Base-by-base conservation (phyloP, 2,888 invertebrate genomes). In the Parnassius glacialis region DNA sequence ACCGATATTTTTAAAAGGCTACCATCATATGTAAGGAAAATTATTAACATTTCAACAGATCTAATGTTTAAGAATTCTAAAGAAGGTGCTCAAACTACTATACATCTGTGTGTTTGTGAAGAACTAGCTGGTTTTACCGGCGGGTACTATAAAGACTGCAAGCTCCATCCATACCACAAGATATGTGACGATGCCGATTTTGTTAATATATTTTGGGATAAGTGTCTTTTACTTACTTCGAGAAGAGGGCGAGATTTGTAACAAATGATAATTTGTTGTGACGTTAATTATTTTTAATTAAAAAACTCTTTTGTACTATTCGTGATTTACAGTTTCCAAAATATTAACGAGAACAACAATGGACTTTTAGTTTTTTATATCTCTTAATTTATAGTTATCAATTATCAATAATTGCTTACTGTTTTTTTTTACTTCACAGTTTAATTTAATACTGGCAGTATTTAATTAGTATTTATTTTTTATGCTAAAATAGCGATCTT, bases 71-170 rank as follows among this genome's bases (percentile, higher is more conserved):
- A 96, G 86, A 94, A 93, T 2, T 85, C 94, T 0, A 91, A 93
- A 67, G 95, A 96, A 80, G 97, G 97, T 0, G 96, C 96, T 0
- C 96, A 97, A 75, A 97, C 97, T 0, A 92, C 93, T 1, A 93
- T 97, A 58, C 93, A 95, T 73, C 75, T 95, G 59, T 95, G 96
- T 11, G 94, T 95, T 1, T 93, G 95, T 0, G 94, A 96, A 51
- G 95, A 96, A 69, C 83, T 96, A 1, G 92, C 92, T 51, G 92
- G 92, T 52, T 90, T 94, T 0, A 92, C 92, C n/a, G 97, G 97
- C 20, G 94, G 94, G 78, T 97, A 97, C 77, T 97, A 94, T 70
- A 88, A 93, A 75, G 96, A 97, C 70, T 97, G 96, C 76, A 93
- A 93, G 83, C 93, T 25, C 1, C 94, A 74, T 78, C 81, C 16